Base-by-base conservation (phyloP, 1,140 invertebrate genomes). In the Tetramorium alpestre region DNA sequence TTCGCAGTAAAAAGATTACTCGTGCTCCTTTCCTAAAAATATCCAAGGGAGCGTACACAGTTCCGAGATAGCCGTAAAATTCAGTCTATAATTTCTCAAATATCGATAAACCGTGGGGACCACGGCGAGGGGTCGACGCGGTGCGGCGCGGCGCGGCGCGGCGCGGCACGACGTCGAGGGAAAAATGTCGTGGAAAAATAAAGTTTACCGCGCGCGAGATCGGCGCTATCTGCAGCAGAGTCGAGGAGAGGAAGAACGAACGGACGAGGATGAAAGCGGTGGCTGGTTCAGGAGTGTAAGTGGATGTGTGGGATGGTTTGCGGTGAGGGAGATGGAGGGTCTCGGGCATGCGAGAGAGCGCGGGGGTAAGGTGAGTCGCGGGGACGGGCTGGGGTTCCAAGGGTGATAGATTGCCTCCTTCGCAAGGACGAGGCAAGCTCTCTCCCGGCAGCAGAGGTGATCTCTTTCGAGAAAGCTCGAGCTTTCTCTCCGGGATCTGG, bases 391-490 rank as follows among this genome's bases (percentile, higher is more conserved):
- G 64, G 87, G 87, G 88, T 90, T 89, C 91, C 91, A 90, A 91
- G 89, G 93, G 93, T 94, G 94, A 94, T 94, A 94, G 93, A 94
- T 94, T 94, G 92, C 93, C 93, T 92, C 89, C 92, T 90, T 89
- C 89, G 89, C 76, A 93, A 89, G 87, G 91, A 84, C 80, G 80
- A 84, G 80, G 80, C 87, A 86, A 91, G 87, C 89, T 91, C 89
- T 91, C 90, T 87, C 85, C 78, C 88, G 64, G 77, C 77, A 69
- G 78, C 82, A 85, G 91, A 92, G 91, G 91, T 93, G 91, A 92
- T 93, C 92, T 93, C 92, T 91, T 89, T 89, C 90, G 89, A 93
- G 88, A 88, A 90, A 90, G 89, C 89, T 90, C 89, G 72, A 90
- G 88, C 93, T 91, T 91, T 91, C 90, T 91, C 90, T 91, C 87